Evolutionary conservation across 2,113 vertebrate species (phyloP).

Genomic region (Scolopax mira): DNA sequence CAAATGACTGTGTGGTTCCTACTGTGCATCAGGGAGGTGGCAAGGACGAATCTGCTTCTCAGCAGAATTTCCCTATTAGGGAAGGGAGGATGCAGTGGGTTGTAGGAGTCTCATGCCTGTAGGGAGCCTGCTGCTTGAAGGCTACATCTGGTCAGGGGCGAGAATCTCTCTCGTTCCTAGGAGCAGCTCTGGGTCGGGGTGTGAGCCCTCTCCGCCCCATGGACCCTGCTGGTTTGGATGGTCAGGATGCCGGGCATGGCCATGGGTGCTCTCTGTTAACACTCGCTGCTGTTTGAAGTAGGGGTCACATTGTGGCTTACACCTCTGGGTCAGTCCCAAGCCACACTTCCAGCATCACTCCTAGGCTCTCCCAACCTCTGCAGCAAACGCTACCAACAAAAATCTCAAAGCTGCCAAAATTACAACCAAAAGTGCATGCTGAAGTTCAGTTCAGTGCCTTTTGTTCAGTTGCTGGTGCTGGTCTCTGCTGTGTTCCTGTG

Average conservation of each 20-base stretch:
- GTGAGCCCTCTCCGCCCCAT: rapidly evolving
- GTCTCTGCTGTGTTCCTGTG: background rate
- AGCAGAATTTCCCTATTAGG: too few species aligned
- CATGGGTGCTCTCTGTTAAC: rapidly evolving
- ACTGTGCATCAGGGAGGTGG: background rate
- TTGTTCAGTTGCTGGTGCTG: background rate
- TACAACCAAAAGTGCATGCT: background rate
- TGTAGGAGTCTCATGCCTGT: rapidly evolving
- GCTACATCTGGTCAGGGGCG: background rate
- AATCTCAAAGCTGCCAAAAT: background rate
- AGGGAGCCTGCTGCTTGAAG: background rate
- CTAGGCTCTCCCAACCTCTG: background rate
- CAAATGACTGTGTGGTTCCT: background rate
- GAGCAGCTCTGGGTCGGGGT: background rate
- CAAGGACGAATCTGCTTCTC: background rate
- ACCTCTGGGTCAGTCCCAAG: background rate
- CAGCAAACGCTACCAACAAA: background rate
- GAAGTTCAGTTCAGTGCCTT: background rate
- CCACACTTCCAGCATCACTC: background rate
- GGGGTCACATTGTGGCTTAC: background rate
- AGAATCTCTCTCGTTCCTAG: background rate
- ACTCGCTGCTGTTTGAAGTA: background rate
- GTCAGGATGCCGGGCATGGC: background rate
- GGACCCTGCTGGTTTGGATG: rapidly evolving
- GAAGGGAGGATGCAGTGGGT: rapidly evolving